phyloP scores from a whole-genome alignment of 2,888 invertebrate species.

The Diogma glabrata region DNA sequence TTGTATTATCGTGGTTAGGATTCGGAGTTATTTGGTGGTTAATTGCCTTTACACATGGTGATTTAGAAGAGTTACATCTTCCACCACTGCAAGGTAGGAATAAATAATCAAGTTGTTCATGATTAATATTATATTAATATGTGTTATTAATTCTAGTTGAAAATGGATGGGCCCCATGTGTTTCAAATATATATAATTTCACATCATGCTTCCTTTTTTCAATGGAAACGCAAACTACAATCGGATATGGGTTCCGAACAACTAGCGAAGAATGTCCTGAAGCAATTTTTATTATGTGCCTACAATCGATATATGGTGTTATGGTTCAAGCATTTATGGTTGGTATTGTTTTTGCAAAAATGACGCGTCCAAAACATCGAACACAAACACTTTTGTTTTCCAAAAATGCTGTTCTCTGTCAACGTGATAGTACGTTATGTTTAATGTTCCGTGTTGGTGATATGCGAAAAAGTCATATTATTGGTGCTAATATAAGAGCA shows the following conservation, averaged over 20 bases:
- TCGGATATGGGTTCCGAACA: slow-evolving; percentile 70
- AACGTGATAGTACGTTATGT: slow-evolving; percentile 73
- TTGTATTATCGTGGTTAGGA: slow-evolving; percentile 74
- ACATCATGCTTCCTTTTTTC: slow-evolving; percentile 91
- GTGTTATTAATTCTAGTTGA: too few species aligned
- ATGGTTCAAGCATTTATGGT: slow-evolving; percentile 70
- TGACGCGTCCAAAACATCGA: slow-evolving; percentile 87
- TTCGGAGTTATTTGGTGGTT: slow-evolving; percentile 89
- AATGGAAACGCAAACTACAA: slow-evolving; percentile 92
- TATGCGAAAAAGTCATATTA: slow-evolving; percentile 88
- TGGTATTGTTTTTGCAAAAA: slow-evolving; percentile 86
- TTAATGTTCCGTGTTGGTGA: slow-evolving; percentile 90
- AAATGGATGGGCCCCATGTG: slow-evolving; percentile 69
- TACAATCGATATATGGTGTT: slow-evolving; percentile 88
- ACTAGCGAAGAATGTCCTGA: slow-evolving; percentile 90
- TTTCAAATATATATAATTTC: slow-evolving; percentile 75
- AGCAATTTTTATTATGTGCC: slow-evolving; percentile 86
- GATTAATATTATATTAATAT: too few species aligned
- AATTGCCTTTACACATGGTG: slow-evolving; percentile 80
- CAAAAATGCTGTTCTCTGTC: slow-evolving; percentile 74
- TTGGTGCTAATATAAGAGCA: slow-evolving; percentile 80
- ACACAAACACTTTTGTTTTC: slow-evolving; percentile 91
- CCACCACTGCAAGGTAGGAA: slow-evolving; percentile 38
- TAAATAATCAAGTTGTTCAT: slow-evolving; percentile 16
- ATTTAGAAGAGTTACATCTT: slow-evolving; percentile 56